These are phyloP conservation scores for Anthonomus grandis DNA, from an alignment of 1,140 invertebrate genomes.

Conservation along the genomic window DNA sequence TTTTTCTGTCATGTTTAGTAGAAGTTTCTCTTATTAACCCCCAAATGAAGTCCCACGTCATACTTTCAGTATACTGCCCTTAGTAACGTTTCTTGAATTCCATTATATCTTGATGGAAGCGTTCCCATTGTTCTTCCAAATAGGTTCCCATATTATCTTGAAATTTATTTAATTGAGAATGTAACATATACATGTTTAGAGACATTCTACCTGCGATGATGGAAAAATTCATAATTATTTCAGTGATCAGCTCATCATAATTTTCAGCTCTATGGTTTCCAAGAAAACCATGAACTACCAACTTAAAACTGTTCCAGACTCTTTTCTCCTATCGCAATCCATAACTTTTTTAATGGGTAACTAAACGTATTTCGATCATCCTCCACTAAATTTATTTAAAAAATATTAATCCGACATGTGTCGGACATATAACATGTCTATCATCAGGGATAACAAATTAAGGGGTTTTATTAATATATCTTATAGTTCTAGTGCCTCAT, in stretches of 20 bases:
- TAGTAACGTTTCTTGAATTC: conserved; percentile 34
- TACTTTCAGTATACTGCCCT: conserved; percentile 31
- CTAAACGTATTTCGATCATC: no score
- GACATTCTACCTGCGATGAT: conserved; percentile 47
- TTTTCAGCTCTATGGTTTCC: conserved; percentile 35
- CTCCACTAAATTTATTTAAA: no score
- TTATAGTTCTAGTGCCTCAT: no score
- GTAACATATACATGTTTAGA: conserved; percentile 46
- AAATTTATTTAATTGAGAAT: conserved; percentile 46
- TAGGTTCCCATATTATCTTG: conserved; percentile 43
- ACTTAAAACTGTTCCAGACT: conserved; percentile 23
- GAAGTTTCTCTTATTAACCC: neutral
- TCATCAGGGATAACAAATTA: no score
- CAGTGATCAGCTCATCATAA: conserved; percentile 30
- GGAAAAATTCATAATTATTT: conserved; percentile 5
- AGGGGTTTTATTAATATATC: no score
- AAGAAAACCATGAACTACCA: conserved; percentile 38
- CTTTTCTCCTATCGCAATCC: no score
- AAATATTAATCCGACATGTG: no score
- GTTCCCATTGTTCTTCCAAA: conserved; percentile 35
- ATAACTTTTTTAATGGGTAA: no score
- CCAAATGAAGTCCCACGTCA: conserved; percentile 42
- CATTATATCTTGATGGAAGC: conserved; percentile 49
- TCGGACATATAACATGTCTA: no score
- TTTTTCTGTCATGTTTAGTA: neutral